Evolutionary conservation across 35 echinoderm and acorn worm species (phyloP).

Genomic region (Eucidaris tribuloides): DNA sequence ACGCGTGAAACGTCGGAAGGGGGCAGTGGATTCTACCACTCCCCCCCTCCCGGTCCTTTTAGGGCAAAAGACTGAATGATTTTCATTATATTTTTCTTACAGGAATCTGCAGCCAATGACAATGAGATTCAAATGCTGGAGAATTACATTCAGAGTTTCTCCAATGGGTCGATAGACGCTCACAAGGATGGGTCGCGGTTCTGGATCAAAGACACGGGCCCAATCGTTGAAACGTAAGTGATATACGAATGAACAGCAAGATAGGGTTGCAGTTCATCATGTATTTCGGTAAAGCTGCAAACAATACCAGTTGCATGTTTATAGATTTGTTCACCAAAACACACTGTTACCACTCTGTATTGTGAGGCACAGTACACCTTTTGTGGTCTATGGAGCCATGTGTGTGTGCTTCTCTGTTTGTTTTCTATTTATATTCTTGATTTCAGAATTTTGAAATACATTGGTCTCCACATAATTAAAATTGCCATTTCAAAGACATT

Average conservation of each 20-base stretch:
- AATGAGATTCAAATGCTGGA: constrained; percentile 80
- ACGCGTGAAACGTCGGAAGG: too few species aligned
- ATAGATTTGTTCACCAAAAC: neutral
- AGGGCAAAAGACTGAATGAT: too few species aligned
- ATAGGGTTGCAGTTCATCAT: neutral
- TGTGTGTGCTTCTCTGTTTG: too few species aligned
- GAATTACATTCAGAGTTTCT: constrained; percentile 78
- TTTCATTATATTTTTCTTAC: neutral
- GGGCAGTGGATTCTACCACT: too few species aligned
- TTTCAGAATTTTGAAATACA: too few species aligned
- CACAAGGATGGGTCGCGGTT: constrained; percentile 88
- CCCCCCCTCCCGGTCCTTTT: too few species aligned
- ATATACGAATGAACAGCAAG: neutral
- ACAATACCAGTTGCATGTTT: neutral
- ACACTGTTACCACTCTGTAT: neutral
- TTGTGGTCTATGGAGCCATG: too few species aligned
- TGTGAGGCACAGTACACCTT: neutral
- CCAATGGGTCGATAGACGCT: constrained; percentile 65
- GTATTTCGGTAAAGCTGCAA: neutral
- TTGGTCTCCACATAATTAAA: too few species aligned
- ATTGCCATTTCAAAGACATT: too few species aligned
- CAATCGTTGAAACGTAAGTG: constrained; percentile 87
- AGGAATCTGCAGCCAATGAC: constrained; percentile 94
- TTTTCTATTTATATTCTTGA: too few species aligned
- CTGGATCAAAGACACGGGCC: constrained; percentile 97